Evolutionary conservation across 2,797 vertebrate species (phyloP), one percentile per base, ranked within the genome.

Genomic region (Hephaestus fuliginosus): DNA sequence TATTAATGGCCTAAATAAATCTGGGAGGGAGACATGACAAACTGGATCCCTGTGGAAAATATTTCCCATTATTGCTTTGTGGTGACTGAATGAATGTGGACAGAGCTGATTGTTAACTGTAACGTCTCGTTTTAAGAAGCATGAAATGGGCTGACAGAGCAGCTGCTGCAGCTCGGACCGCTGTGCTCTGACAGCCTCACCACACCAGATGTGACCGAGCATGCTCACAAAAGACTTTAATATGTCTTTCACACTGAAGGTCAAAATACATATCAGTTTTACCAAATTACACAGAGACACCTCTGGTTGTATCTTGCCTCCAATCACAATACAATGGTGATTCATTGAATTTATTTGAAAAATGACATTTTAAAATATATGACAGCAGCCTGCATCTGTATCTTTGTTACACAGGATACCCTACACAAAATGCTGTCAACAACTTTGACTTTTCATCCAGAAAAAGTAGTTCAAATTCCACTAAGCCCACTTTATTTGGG

Each of bases 111-210:
- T 70, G 68, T 51, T 49, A 39, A 41, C 30, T 52, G 64, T 66
- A 58, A 77, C 6, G 11, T 66, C 15, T 25, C n/a, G 57, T 76
- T 78, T 76, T 28, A 65, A 48, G 61, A 49, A 74, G 81, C 78
- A 68, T 81, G 82, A 80, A 63, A 77, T 56, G 58, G 62, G 69
- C 53, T 60, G 62, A 74, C 33, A 3, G 69, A 82, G 62, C 76
- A 77, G 80, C 58, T 85, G 72, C 49, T 52, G 25, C 55, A 41
- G 63, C 9, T 17, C 41, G 64, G 36, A 57, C 17, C n/a, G 60
- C 13, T 68, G 48, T 51, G 51, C 61, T 52, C 66, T 7, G 33
- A 57, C 68, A 20, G 72, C 61, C 18, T 22, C 18, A 8, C 15
- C 22, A 5, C 22, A 15, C 25, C 46, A 55, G 28, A 69, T 64